These are phyloP conservation scores for Kobus ellipsiprymnus DNA, from an alignment of 2,113 vertebrate species.

Conservation along the genomic window DNA sequence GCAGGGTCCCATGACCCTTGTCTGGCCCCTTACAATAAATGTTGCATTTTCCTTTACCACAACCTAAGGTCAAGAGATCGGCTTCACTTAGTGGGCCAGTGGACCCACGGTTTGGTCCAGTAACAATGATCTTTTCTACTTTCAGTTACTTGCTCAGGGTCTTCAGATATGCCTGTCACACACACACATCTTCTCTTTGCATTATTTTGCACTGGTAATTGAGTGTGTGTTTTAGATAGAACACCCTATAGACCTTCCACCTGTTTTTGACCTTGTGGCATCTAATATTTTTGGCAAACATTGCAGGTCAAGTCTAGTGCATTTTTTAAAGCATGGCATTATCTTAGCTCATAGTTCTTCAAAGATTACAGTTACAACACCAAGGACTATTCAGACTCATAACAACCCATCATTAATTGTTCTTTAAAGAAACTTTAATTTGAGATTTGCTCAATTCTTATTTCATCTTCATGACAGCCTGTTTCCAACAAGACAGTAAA, in stretches of 20 bases:
- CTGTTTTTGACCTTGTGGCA: neutral
- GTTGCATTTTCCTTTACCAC: neutral
- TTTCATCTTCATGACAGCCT: neutral
- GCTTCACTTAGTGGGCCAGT: neutral
- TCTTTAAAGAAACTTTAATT: neutral
- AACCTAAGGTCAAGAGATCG: neutral
- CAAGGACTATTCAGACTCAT: neutral
- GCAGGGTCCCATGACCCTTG: neutral
- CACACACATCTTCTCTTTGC: neutral
- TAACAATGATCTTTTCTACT: neutral
- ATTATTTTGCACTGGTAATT: neutral
- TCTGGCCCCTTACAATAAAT: neutral
- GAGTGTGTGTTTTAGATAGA: neutral
- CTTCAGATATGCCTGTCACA: neutral
- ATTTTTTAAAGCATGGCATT: neutral
- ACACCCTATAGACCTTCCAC: neutral
- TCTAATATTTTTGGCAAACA: neutral
- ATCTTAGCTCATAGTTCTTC: neutral
- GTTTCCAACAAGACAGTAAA: neutral
- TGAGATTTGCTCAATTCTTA: neutral
- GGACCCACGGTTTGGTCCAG: neutral
- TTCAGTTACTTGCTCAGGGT: neutral
- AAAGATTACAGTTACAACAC: neutral
- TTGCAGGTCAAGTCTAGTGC: neutral
- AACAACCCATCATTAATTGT: neutral